These are phyloP conservation scores for Lasioglossum malachurum DNA, from an alignment of 2,888 invertebrate genomes.

Conservation along the genomic window DNA sequence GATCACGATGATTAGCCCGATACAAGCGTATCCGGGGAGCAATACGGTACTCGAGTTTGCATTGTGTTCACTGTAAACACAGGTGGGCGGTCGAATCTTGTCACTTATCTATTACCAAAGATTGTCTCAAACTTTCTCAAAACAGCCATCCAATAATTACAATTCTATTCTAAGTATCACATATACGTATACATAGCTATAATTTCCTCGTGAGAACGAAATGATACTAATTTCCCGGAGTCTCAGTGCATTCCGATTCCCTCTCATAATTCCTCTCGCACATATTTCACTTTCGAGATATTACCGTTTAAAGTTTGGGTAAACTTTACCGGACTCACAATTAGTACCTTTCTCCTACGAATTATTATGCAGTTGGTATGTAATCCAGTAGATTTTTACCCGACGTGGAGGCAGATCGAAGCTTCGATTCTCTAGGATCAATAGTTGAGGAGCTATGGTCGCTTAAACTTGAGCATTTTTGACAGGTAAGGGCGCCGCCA, in stretches of 20 bases:
- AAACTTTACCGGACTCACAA: no score
- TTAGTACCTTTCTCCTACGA: no score
- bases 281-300: not conserved
- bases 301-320: no score
- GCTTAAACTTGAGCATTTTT: no score
- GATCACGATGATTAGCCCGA: conserved; percentile 61
- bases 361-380: no score
- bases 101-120: not conserved
- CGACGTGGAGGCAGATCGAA: no score
- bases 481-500: no score
- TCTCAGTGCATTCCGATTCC: conserved; percentile 33
- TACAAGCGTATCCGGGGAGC: conserved; percentile 14
- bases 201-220: not conserved
- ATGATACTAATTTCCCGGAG: conserved; percentile 23
- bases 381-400: no score
- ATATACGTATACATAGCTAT: not conserved
- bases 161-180: not conserved
- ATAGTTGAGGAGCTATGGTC: no score
- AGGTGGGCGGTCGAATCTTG: not conserved
- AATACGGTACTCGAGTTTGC: conserved; percentile 20
- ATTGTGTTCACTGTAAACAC: conserved; percentile 40
- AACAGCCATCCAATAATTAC: not conserved
- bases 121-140: not conserved
- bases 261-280: conserved; percentile 28
- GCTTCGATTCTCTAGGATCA: no score